Conservation (phyloP, 2,888 invertebrate species). For the Rutpela maculata region DNA sequence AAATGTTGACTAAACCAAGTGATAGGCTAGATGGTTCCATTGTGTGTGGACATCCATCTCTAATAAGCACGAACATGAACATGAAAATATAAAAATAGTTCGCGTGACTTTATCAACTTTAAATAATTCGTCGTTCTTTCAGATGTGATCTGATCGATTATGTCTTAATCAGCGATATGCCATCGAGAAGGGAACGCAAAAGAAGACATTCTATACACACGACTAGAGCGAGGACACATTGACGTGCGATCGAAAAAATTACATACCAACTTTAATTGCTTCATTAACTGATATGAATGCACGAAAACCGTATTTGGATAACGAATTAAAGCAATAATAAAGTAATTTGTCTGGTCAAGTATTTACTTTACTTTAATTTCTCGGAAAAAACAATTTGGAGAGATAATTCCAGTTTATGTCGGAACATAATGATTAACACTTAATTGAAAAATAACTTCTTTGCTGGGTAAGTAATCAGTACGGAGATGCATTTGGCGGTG, state of each 20-base stretch:
- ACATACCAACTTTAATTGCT: slow-evolving; percentile 17
- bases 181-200: slow-evolving; percentile 25
- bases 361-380: slow-evolving; percentile 1
- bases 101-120: slow-evolving; percentile 42
- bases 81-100: slow-evolving; percentile 36
- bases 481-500: no score
- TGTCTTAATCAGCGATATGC: slow-evolving; percentile 31
- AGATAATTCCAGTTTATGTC: neutral
- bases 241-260: neutral
- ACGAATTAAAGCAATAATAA: neutral
- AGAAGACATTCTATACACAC: slow-evolving; percentile 13
- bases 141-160: slow-evolving; percentile 41
- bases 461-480: neutral
- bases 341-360: neutral
- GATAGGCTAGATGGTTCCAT: slow-evolving; percentile 45
- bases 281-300: slow-evolving; percentile 34
- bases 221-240: slow-evolving; percentile 4
- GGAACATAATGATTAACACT: neutral
- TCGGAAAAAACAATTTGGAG: neutral
- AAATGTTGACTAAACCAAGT: slow-evolving; percentile 48
- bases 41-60: slow-evolving; percentile 46
- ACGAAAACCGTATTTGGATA: slow-evolving; percentile 5
- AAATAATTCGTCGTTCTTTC: slow-evolving; percentile 38
- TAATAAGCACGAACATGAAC: slow-evolving; percentile 42
- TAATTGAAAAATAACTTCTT: neutral